A percentile compares a stretch with the other conserved stretches of the same genome.
These are phyloP conservation scores for Frankliniella fusca DNA, from an alignment of 2,888 invertebrate species.

Conservation along the genomic window DNA sequence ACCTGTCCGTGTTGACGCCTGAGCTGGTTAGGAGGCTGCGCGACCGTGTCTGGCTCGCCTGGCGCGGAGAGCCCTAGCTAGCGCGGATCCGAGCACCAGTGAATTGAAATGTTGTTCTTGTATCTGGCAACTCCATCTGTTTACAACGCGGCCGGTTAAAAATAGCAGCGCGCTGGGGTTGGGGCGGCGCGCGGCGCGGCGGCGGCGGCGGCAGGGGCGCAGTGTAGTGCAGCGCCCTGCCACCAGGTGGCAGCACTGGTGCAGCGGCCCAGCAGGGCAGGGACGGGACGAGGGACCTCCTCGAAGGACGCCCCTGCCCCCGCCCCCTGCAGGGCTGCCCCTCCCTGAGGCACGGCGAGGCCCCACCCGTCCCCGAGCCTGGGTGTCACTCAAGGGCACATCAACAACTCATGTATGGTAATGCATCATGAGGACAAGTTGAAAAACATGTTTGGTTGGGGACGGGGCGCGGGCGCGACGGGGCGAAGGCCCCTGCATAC, in stretches of 20 bases:
- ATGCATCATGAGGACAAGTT: background rate
- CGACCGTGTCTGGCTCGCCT: background rate
- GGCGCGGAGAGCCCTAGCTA: background rate
- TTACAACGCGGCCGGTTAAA: constrained; percentile 12
- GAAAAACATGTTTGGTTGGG: background rate
- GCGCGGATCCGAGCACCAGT: background rate
- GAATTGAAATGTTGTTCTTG: constrained; percentile 26
- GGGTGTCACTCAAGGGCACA: background rate
- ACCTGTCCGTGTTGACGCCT: background rate
- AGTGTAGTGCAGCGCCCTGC: background rate
- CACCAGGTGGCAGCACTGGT: background rate
- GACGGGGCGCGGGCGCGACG: background rate
- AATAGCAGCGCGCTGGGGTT: constrained; percentile 7
- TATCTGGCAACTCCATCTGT: constrained; percentile 22
- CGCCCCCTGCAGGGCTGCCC: too few species aligned
- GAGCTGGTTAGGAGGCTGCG: background rate
- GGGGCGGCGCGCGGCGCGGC: background rate
- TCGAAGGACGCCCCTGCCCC: background rate
- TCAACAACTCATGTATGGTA: background rate
- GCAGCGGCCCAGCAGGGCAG: background rate
- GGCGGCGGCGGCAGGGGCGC: background rate
- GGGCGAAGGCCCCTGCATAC: background rate
- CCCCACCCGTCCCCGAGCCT: background rate
- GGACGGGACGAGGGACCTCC: background rate
- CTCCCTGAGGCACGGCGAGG: background rate